Conservation (phyloP, 1,140 invertebrate species). For the Stenopsyche tienmushanensis region DNA sequence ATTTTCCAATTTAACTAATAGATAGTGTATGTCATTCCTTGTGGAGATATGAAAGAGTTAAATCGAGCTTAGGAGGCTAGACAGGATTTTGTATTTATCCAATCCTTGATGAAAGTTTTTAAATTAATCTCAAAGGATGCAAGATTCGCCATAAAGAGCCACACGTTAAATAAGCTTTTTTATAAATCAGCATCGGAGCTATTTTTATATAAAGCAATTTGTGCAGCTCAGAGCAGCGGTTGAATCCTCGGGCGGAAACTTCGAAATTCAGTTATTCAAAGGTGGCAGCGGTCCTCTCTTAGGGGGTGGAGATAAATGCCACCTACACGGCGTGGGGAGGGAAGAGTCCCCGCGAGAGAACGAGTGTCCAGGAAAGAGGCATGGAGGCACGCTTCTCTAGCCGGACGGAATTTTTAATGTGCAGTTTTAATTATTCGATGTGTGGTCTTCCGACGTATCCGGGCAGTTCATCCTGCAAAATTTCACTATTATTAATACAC, state of each 20-base stretch:
- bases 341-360: slow-evolving; percentile 6
- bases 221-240: neutral
- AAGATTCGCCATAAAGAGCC: no score
- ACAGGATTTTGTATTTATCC: no score
- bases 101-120: no score
- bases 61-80: no score
- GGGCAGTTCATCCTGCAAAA: slow-evolving; percentile 10
- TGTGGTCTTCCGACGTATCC: slow-evolving; percentile 25
- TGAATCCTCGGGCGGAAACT: neutral
- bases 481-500: slow-evolving; percentile 23
- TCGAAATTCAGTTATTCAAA: slow-evolving; percentile 21
- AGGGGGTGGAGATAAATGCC: slow-evolving; percentile 9
- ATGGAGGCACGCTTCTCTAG: slow-evolving; percentile 24
- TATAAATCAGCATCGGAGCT: no score
- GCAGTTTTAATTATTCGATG: slow-evolving; percentile 35
- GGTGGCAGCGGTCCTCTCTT: slow-evolving; percentile 1
- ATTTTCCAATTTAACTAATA: no score
- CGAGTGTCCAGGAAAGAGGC: slow-evolving; percentile 12
- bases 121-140: no score
- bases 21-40: no score
- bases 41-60: no score
- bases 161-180: no score
- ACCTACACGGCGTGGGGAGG: neutral
- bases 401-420: slow-evolving; percentile 32
- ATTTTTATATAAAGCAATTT: no score